These are phyloP conservation scores for Nemoura dubitans DNA, from an alignment of 2,888 invertebrate genomes.

Conservation along the genomic window DNA sequence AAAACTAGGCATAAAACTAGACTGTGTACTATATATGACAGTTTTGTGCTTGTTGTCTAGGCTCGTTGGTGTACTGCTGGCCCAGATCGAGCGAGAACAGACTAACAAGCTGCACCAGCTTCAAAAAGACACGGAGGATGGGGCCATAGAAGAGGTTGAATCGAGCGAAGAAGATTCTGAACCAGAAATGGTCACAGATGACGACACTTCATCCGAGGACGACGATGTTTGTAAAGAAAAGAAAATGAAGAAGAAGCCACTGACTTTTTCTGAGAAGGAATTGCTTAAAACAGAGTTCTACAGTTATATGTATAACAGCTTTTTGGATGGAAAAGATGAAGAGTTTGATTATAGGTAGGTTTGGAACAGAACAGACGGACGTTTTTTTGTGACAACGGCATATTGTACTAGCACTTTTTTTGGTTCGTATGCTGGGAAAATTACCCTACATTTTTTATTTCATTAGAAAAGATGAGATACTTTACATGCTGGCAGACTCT, in stretches of 20 bases:
- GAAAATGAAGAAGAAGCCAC: conserved; percentile 59
- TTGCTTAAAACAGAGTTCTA: conserved; percentile 82
- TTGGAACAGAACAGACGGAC: no score
- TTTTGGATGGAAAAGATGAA: conserved; percentile 81
- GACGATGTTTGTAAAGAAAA: conserved; percentile 58
- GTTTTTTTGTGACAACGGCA: no score
- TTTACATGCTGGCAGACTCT: no score
- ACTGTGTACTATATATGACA: no score
- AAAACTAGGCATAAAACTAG: no score
- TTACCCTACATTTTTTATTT: no score
- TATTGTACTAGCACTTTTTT: no score
- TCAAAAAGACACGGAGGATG: conserved; percentile 62
- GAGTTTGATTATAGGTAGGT: conserved; percentile 81
- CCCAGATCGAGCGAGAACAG: conserved; percentile 77
- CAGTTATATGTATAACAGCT: conserved; percentile 84
- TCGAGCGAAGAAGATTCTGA: conserved; percentile 53
- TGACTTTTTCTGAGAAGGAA: conserved; percentile 61
- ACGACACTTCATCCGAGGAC: conserved; percentile 52
- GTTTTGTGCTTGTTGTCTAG: conserved; percentile 30
- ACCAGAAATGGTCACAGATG: conserved; percentile 54
- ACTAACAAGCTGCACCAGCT: conserved; percentile 69
- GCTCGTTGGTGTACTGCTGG: not conserved
- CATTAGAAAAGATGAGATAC: no score
- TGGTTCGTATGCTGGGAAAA: no score
- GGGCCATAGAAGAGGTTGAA: conserved; percentile 55